These are phyloP conservation scores for Limnephilus rhombicus DNA, from an alignment of 2,888 invertebrate genomes.

Conservation along the genomic window DNA sequence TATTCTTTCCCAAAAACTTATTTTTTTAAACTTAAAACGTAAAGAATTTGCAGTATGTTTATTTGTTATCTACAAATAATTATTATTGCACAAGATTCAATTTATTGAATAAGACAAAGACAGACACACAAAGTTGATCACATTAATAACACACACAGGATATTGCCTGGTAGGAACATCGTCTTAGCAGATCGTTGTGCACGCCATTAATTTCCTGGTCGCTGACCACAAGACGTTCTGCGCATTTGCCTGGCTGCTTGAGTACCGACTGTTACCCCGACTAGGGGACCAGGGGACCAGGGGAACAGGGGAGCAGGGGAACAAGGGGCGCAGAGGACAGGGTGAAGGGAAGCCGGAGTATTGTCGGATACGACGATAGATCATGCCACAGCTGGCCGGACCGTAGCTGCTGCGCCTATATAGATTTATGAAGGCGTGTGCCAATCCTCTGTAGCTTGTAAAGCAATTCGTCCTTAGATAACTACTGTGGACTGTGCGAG, in stretches of 20 bases:
- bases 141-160: neutral
- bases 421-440: conserved; percentile 59
- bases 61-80: neutral
- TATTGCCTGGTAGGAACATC: conserved; percentile 20
- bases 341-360: conserved; percentile 40
- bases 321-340: conserved; percentile 19
- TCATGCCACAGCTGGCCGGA: conserved; percentile 64
- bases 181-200: conserved; percentile 49
- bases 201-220: conserved; percentile 63
- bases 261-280: conserved; percentile 48
- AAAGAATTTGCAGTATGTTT: neutral
- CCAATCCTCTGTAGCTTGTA: conserved; percentile 25
- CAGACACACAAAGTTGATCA: conserved; percentile 5
- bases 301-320: conserved; percentile 21
- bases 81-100: neutral
- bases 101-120: neutral
- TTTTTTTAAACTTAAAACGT: too few relatives aligned
- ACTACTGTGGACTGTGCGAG: neutral
- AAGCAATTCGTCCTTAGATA: conserved; percentile 20
- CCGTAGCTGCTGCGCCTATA: conserved; percentile 56
- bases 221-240: conserved; percentile 62
- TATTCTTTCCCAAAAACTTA: neutral
- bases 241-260: conserved; percentile 58
- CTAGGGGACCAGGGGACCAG: neutral
- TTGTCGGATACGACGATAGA: conserved; percentile 64